A percentile compares a stretch with the other conserved stretches of the same genome.
phyloP scores from a whole-genome alignment of 2,113 vertebrate species.

The Leptodactylus fuscus region DNA sequence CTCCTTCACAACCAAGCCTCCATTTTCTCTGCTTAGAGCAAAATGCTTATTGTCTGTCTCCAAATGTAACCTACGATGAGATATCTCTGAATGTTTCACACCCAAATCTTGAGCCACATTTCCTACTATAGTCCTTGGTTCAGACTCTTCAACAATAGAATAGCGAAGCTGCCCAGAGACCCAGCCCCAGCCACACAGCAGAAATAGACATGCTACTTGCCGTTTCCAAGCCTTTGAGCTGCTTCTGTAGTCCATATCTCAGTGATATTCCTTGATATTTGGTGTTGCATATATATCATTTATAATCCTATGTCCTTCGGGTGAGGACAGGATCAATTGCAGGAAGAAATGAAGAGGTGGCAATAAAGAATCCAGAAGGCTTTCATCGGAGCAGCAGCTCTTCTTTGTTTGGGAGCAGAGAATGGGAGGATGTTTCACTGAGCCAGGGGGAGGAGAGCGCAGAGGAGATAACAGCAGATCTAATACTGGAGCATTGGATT shows the following conservation, averaged over 20 bases:
- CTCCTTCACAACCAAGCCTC: conserved; percentile 77
- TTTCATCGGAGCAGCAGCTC: not conserved
- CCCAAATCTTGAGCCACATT: conserved; percentile 83
- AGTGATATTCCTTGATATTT: conserved; percentile 62
- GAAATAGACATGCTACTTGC: conserved; percentile 77
- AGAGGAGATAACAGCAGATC: not conserved
- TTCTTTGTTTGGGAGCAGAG: conserved; percentile 62
- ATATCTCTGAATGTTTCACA: conserved; percentile 75
- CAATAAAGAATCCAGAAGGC: not conserved
- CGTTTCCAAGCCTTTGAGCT: conserved; percentile 72
- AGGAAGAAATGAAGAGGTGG: not conserved
- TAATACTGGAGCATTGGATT: not conserved
- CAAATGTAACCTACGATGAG: conserved; percentile 75
- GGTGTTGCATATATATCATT: not conserved
- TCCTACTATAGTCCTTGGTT: conserved; percentile 79
- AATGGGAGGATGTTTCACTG: conserved; percentile 70
- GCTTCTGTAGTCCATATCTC: conserved; percentile 72
- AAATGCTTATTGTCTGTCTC: conserved; percentile 79
- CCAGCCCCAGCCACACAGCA: conserved; percentile 76
- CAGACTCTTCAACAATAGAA: conserved; percentile 75
- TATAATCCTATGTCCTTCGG: not conserved
- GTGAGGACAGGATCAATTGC: not conserved
- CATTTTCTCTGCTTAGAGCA: conserved; percentile 74
- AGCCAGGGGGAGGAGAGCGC: not conserved
- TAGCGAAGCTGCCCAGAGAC: conserved; percentile 75